Conservation (phyloP, 2,888 invertebrate genomes). For the Yponomeuta sedellus region DNA sequence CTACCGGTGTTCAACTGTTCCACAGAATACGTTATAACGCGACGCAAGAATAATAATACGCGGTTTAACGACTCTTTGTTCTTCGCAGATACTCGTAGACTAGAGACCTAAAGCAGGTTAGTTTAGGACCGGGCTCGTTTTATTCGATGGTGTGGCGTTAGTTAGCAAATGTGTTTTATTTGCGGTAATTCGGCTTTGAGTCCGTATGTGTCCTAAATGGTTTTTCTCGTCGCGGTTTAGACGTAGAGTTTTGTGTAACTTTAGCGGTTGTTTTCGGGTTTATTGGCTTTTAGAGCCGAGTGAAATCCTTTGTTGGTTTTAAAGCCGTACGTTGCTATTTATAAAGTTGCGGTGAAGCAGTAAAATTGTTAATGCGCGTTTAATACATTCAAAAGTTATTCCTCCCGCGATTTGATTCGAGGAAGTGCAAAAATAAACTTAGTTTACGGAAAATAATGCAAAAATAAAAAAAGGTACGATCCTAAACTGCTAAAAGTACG, state of each 20-base stretch:
- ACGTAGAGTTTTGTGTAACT: conserved; percentile 62
- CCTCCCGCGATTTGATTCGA: not conserved
- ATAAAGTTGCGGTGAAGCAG: not conserved
- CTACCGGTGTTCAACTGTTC: conserved; percentile 38
- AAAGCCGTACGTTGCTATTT: not conserved
- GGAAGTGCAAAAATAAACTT: not conserved
- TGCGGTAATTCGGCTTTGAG: conserved; percentile 60
- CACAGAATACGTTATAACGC: conserved; percentile 4
- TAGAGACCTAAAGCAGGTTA: conserved; percentile 41
- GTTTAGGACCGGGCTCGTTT: conserved; percentile 44
- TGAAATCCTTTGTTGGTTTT: conserved; percentile 56
- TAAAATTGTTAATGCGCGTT: conserved; percentile 3
- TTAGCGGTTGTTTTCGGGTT: conserved; percentile 62
- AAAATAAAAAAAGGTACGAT: no score
- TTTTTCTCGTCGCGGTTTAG: conserved; percentile 62
- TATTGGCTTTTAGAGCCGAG: conserved; percentile 61
- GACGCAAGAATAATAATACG: conserved; percentile 26
- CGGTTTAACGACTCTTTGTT: conserved; percentile 68
- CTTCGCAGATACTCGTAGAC: conserved; percentile 36
- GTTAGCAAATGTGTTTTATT: conserved; percentile 46
- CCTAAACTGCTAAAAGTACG: no score
- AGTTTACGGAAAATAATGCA: not conserved
- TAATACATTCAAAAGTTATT: not conserved
- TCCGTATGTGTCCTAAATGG: conserved; percentile 41
- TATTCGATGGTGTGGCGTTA: conserved; percentile 47